Evolutionary conservation across 37 sponge, comb jelly and placozoan genomes (phyloP).

Genomic region (Beroe ovata): DNA sequence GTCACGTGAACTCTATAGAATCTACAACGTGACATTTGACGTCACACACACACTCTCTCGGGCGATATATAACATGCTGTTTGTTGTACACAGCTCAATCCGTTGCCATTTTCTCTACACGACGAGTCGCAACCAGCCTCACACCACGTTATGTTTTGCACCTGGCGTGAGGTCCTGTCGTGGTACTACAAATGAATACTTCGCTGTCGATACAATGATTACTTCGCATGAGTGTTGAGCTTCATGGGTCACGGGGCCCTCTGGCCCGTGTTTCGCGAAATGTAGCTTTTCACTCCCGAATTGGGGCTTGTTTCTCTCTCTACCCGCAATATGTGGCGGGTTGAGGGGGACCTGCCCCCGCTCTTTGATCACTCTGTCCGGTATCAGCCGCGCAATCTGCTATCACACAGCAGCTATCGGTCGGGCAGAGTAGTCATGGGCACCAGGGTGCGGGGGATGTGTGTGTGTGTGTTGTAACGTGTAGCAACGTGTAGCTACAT

Average conservation of each 20-base stretch:
- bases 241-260: neutral
- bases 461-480: no score
- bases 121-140: constrained; percentile 52
- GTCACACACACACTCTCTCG: neutral
- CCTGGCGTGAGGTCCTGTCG: constrained; percentile 58
- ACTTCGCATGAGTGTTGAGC: constrained; percentile 50
- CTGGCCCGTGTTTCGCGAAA: neutral
- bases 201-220: constrained; percentile 15
- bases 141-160: neutral
- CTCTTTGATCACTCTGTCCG: neutral
- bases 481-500: neutral
- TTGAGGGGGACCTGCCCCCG: neutral
- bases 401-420: constrained; percentile 48
- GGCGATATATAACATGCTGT: neutral
- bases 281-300: constrained; percentile 32
- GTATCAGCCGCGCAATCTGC: constrained; percentile 67
- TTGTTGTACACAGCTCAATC: neutral
- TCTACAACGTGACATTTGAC: no score
- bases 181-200: constrained; percentile 34
- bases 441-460: constrained; percentile 40
- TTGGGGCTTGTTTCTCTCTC: neutral
- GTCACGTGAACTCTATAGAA: no score
- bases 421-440: constrained; percentile 55
- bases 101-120: constrained; percentile 57
- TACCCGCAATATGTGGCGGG: no score